These are phyloP conservation scores for Microctenopoma lineatum DNA, from an alignment of 2,797 vertebrate species.

Conservation along the genomic window DNA sequence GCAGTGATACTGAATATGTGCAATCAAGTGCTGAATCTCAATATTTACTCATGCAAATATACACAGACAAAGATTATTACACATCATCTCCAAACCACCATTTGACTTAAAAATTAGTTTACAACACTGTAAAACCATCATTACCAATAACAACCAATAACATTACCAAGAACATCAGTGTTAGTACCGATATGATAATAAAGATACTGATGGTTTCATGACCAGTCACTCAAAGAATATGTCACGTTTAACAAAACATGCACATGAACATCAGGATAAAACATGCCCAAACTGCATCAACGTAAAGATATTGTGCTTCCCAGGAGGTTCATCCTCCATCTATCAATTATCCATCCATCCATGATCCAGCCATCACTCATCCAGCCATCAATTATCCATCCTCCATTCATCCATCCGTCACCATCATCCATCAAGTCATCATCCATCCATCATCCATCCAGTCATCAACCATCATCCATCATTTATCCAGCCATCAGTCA, in stretches of 20 bases:
- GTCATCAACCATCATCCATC: too few species aligned
- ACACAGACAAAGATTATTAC: constrained; percentile 7
- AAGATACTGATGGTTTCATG: not conserved
- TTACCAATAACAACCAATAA: not conserved
- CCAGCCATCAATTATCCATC: not conserved
- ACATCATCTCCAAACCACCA: not conserved
- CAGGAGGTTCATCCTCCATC: too few species aligned
- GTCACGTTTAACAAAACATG: not conserved
- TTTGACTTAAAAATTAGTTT: constrained; percentile 5
- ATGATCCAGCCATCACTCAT: not conserved
- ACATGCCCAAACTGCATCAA: not conserved
- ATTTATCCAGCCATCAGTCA: too few species aligned
- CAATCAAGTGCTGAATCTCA: constrained; percentile 45
- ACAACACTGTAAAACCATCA: not conserved
- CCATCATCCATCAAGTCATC: too few species aligned
- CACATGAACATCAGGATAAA: not conserved
- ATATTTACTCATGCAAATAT: constrained; percentile 19
- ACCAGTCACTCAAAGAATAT: not conserved
- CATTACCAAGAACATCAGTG: constrained; percentile 2
- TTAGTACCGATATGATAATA: constrained; percentile 14
- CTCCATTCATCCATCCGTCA: not conserved
- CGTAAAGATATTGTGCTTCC: not conserved
- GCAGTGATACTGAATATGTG: constrained; percentile 67
- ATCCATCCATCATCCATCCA: not conserved
- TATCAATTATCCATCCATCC: not conserved